phyloP scores from a whole-genome alignment of 2,888 invertebrate species.

The Synergus umbraculus region DNA sequence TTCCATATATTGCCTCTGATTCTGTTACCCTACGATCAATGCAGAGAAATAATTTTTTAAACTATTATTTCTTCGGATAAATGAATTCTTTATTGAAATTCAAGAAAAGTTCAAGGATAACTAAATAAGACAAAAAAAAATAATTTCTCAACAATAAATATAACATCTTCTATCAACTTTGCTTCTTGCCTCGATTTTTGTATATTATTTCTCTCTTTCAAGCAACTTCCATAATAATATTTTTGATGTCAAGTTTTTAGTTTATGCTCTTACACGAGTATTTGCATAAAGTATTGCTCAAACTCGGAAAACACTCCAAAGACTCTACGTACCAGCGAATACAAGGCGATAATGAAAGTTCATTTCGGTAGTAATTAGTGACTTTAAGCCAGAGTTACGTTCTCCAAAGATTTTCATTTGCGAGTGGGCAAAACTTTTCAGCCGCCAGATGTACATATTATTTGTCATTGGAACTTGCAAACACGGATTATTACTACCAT shows the following conservation, averaged over 20 bases:
- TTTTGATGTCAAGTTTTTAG: constrained; percentile 8
- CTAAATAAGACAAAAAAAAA: too few relatives aligned
- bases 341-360: constrained; percentile 31
- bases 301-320: constrained; percentile 23
- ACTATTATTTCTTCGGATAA: not conserved
- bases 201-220: constrained; percentile 4
- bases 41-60: not conserved
- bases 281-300: constrained; percentile 5
- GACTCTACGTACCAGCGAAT: not conserved
- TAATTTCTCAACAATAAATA: too few relatives aligned
- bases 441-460: constrained; percentile 1
- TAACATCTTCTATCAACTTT: too few relatives aligned
- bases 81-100: not conserved
- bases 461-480: not conserved
- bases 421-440: constrained; percentile 34
- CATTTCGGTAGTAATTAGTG: constrained; percentile 27
- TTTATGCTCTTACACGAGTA: constrained; percentile 20
- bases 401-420: constrained; percentile 27
- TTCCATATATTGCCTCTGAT: not conserved
- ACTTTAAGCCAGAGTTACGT: constrained; percentile 33
- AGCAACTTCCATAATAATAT: constrained; percentile 2
- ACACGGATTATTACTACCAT: not conserved
- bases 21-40: not conserved
- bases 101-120: not conserved
- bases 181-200: too few relatives aligned